A percentile compares a stretch with the other conserved stretches of the same genome.
phyloP scores from a whole-genome alignment of 2,797 vertebrate species.

The Echeneis naucrates region DNA sequence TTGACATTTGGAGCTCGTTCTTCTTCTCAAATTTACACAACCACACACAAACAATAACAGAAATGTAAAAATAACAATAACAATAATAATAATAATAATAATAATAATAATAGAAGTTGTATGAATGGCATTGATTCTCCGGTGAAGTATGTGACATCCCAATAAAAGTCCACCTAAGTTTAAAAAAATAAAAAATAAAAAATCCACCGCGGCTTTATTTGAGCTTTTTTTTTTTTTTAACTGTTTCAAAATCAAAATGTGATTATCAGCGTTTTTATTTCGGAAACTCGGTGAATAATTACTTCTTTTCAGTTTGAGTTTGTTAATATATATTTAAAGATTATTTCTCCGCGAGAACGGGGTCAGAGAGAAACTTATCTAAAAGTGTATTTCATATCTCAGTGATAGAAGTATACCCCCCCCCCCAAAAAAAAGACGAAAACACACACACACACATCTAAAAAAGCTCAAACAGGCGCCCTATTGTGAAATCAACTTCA shows the following conservation, averaged over 20 bases:
- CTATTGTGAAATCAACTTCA: slow-evolving; percentile 36
- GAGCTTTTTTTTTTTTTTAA: not conserved
- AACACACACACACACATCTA: slow-evolving; percentile 5
- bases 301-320: no score
- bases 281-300: no score
- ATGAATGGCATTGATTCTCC: not conserved
- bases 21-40: slow-evolving; percentile 22
- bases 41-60: slow-evolving; percentile 5
- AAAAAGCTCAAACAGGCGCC: slow-evolving; percentile 22
- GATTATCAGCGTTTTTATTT: not conserved
- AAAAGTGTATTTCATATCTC: not conserved
- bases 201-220: not conserved
- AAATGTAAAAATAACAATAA: no score
- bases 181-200: no score
- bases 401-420: no score
- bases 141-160: not conserved
- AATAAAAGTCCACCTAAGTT: not conserved
- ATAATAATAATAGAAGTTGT: not conserved
- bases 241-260: no score
- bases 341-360: not conserved
- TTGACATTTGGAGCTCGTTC: slow-evolving; percentile 68
- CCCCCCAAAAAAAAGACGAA: no score
- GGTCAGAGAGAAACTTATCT: not conserved
- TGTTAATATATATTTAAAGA: no score
- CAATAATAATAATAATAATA: no score